Evolutionary conservation across 2,888 invertebrate genomes (phyloP).

Genomic region (Chrysodeixis includens): DNA sequence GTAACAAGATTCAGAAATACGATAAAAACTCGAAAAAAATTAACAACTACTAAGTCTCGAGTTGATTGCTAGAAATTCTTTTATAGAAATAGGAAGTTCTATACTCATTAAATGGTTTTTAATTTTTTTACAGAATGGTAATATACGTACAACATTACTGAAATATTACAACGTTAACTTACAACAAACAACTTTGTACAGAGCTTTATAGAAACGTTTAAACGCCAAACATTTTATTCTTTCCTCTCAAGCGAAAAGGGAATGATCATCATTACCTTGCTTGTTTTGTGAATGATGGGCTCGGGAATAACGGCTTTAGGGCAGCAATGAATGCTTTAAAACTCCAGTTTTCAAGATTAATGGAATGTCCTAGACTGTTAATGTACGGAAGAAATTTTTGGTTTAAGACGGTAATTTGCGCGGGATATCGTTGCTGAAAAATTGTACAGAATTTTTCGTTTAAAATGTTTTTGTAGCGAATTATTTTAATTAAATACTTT

Average conservation of each 20-base stretch:
- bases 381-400: slow-evolving; percentile 10
- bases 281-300: slow-evolving; percentile 30
- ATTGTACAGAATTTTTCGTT: not conserved
- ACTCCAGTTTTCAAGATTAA: slow-evolving; percentile 40
- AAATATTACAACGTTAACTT: too few relatives aligned
- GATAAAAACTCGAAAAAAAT: too few relatives aligned
- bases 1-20: too few relatives aligned
- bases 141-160: too few relatives aligned
- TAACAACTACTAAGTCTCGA: too few relatives aligned
- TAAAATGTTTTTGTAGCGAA: not conserved
- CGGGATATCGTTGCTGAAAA: not conserved
- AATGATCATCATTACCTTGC: slow-evolving; percentile 27
- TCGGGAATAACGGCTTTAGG: slow-evolving; percentile 19
- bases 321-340: slow-evolving; percentile 17
- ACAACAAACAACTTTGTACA: too few relatives aligned
- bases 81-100: too few relatives aligned
- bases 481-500: slow-evolving; percentile 7
- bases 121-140: too few relatives aligned
- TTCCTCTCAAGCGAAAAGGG: slow-evolving; percentile 4
- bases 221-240: slow-evolving; percentile 2
- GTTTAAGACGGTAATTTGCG: slow-evolving; percentile 5
- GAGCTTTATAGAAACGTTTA: not conserved
- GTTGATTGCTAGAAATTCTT: too few relatives aligned
- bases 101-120: too few relatives aligned
- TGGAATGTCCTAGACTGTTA: slow-evolving; percentile 27